A percentile compares a stretch with the other conserved stretches of the same genome.
These are phyloP conservation scores for Sardinella longiceps DNA, from an alignment of 2,797 vertebrate genomes.

Conservation along the genomic window DNA sequence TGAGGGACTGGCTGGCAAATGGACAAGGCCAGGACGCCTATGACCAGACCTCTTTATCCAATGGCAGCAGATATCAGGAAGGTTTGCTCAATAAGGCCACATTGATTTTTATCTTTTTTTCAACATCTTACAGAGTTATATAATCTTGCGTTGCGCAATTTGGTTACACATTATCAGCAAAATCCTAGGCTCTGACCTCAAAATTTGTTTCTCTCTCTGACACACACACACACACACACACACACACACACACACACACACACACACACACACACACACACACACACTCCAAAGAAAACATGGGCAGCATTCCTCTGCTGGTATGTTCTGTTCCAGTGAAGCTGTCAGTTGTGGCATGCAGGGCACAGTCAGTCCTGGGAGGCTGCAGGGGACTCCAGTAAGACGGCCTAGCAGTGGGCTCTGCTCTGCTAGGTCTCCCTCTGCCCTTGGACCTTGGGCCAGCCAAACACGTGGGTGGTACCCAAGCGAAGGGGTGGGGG, in stretches of 20 bases:
- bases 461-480: not conserved
- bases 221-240: not conserved
- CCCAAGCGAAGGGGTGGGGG: no score
- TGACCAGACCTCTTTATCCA: not conserved
- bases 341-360: not conserved
- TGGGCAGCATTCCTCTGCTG: not conserved
- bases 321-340: not conserved
- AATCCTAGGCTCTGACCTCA: not conserved
- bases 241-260: not conserved
- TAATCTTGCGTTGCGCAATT: not conserved
- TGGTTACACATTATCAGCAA: not conserved
- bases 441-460: not conserved
- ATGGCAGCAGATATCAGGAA: not conserved
- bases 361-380: not conserved
- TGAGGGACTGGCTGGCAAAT: not conserved
- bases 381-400: not conserved
- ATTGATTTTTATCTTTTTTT: not conserved
- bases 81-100: not conserved
- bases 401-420: no score
- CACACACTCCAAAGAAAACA: not conserved
- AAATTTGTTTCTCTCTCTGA: not conserved
- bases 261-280: not conserved
- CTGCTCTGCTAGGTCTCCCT: not conserved
- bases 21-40: not conserved
- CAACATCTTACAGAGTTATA: not conserved